A percentile compares a stretch with the other conserved stretches of the same genome.
Conservation (phyloP, 2,113 vertebrate species). For the Lathamus discolor region DNA sequence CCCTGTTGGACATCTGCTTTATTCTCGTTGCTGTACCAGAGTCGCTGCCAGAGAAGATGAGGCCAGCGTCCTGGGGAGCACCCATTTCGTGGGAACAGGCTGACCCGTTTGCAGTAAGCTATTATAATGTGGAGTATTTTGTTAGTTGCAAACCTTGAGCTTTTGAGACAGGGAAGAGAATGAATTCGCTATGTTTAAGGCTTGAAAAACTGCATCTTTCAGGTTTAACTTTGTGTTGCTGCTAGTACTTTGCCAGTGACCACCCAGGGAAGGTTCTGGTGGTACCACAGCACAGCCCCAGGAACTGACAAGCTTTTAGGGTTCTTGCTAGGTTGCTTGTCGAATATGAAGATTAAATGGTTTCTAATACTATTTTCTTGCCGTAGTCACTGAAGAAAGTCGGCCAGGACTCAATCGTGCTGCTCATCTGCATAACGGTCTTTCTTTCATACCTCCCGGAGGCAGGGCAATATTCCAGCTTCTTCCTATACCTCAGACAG, state of each 20-base stretch:
- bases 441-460: slow-evolving; percentile 89
- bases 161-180: not conserved
- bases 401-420: slow-evolving; percentile 87
- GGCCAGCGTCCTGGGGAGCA: slow-evolving; percentile 87
- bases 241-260: fast-evolving
- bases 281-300: fast-evolving
- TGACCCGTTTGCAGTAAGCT: slow-evolving; percentile 86
- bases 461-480: slow-evolving; percentile 90
- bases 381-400: slow-evolving; percentile 86
- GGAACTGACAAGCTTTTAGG: not conserved
- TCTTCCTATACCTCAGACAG: slow-evolving; percentile 90
- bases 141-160: not conserved
- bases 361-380: not conserved
- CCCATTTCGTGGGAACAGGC: slow-evolving; percentile 91
- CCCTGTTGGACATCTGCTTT: slow-evolving; percentile 87
- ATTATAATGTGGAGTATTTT: not conserved
- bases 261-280: not conserved
- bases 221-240: not conserved
- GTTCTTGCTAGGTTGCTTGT: not conserved
- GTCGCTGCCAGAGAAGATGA: slow-evolving; percentile 87
- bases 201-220: not conserved
- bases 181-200: not conserved
- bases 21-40: slow-evolving; percentile 88
- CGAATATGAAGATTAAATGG: not conserved
- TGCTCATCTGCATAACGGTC: slow-evolving; percentile 90